Conservation (phyloP, 1,140 invertebrate genomes). For the Mamestra configurata region DNA sequence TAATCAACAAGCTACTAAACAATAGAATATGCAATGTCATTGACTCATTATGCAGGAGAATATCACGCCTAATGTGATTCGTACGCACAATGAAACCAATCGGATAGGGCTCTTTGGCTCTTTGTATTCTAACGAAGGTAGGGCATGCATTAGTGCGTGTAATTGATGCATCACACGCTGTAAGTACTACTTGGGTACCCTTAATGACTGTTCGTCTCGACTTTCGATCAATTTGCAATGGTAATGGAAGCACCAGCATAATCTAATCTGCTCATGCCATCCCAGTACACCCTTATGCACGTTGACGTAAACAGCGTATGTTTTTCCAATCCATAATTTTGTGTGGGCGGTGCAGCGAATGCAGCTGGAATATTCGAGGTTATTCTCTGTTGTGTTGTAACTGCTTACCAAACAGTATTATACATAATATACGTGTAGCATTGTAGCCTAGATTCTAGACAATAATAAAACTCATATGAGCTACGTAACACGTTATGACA, state of each 20-base stretch:
- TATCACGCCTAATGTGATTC: slow-evolving; percentile 67
- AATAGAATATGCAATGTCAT: slow-evolving; percentile 70
- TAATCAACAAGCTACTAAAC: slow-evolving; percentile 61
- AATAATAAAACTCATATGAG: slow-evolving; percentile 28
- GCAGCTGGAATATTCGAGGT: slow-evolving; percentile 38
- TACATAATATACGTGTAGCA: slow-evolving; percentile 12
- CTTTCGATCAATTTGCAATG: slow-evolving; percentile 40
- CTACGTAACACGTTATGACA: slow-evolving; percentile 35
- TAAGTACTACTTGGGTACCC: slow-evolving; percentile 56
- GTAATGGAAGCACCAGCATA: slow-evolving; percentile 5
- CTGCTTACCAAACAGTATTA: slow-evolving; percentile 31
- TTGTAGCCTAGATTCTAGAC: slow-evolving; percentile 43
- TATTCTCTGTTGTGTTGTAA: slow-evolving; percentile 32
- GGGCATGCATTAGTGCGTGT: slow-evolving; percentile 68
- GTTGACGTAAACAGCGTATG: slow-evolving; percentile 20
- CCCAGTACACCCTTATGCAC: neutral
- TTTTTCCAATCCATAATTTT: slow-evolving; percentile 34
- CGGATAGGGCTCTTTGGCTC: slow-evolving; percentile 69
- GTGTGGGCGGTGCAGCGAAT: slow-evolving; percentile 36
- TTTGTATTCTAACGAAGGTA: slow-evolving; percentile 82
- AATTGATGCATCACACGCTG: slow-evolving; percentile 64
- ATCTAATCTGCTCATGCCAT: neutral
- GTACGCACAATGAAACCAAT: slow-evolving; percentile 72
- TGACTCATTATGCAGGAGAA: slow-evolving; percentile 57
- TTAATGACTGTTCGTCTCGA: slow-evolving; percentile 58